Evolutionary conservation across 2,113 vertebrate genomes (phyloP), one percentile per base, ranked within the genome.

Genomic region (Crypturellus undulatus): DNA sequence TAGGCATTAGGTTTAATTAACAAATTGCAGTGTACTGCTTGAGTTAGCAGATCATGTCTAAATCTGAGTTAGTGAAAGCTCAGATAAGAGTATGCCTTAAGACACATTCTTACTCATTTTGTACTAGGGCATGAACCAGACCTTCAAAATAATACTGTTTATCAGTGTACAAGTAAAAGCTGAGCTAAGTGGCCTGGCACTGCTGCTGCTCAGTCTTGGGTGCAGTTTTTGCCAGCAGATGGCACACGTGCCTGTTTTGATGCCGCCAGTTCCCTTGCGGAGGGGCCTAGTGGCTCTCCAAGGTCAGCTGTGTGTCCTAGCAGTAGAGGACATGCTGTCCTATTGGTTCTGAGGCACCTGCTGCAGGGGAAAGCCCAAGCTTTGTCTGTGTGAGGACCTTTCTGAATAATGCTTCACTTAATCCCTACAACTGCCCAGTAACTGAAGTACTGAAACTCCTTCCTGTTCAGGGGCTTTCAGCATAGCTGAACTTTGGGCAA

Each of bases 171-270:
- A 20, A 4, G 43, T 3, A 4, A 17, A 5, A 43, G 52, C 5
- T 19, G 42, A 2, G 34, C 4, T 18, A 42, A 42, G 45, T 64
- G 86, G 62, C 22, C 62, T 38, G 47, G 73, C 38, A 2, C n/a
- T 7, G 51, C 59, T 42, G 11, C 38, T 13, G 5, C 76, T 56
- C 40, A 4, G 38, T 6, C 30, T 36, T 0, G 2, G 19, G 22
- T 32, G n/a, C 0, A 1, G 4, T 20, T 17, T 24, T 40, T 43
- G 77, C 94, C 96, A 81, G 90, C 92, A 97, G 96, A 62, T 95
- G 96, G 94, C 93, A 90, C 73, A 45, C 85, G 32, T 6, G 76
- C 1, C 11, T 85, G 62, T 56, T 24, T 11, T 1, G n/a, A 1
- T 30, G 49, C 64, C 67, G 2, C 32, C 45, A 5, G 59, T 52